Percentiles rank a stretch among this genome's conserved stretches.
phyloP scores from a whole-genome alignment of 1,140 invertebrate genomes.

The Neodiprion pinetum region DNA sequence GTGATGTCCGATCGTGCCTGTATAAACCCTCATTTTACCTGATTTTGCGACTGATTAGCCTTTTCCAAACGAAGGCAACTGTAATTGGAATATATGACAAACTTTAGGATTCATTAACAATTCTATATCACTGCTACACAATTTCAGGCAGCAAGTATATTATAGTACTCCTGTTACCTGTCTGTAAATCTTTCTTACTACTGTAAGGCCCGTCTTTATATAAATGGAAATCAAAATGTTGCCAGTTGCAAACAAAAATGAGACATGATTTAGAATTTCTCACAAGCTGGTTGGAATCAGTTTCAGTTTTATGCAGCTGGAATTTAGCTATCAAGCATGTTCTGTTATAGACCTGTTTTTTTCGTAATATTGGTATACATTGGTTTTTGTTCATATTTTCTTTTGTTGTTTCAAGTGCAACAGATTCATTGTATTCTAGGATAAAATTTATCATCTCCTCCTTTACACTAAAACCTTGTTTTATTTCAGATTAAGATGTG shows the following conservation, averaged over 20 bases:
- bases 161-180: not conserved
- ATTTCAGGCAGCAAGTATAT: no score
- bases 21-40: no score
- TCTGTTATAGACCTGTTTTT: conserved; percentile 8
- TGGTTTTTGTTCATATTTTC: not conserved
- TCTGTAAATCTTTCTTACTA: not conserved
- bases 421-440: no score
- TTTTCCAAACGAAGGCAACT: no score
- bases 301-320: conserved; percentile 46
- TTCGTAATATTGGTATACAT: not conserved
- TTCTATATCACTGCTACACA: no score
- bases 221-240: conserved; percentile 45
- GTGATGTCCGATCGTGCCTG: no score
- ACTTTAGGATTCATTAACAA: no score
- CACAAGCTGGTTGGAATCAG: conserved; percentile 43
- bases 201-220: conserved; percentile 45
- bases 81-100: no score
- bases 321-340: conserved; percentile 41
- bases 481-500: not conserved
- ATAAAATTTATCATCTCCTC: not conserved
- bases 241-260: conserved; percentile 43
- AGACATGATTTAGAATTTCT: conserved; percentile 35
- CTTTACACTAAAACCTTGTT: not conserved
- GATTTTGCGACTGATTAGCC: no score
- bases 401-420: not conserved